These are phyloP conservation scores for Eremophila alpestris DNA, from an alignment of 2,797 vertebrate species.

Conservation along the genomic window DNA sequence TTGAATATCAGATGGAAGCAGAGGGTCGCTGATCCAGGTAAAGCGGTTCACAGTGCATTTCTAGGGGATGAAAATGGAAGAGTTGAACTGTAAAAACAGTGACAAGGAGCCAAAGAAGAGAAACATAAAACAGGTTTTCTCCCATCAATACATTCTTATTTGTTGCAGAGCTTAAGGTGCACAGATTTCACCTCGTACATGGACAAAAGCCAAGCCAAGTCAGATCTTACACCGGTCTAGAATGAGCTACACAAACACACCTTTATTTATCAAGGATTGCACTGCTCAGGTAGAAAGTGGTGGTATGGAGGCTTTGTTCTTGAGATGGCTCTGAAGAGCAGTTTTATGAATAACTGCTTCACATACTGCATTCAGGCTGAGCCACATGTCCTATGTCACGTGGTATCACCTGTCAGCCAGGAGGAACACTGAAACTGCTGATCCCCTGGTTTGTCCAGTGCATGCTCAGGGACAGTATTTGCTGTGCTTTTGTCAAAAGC, in stretches of 20 bases:
- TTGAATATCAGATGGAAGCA: neutral
- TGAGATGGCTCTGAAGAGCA: neutral
- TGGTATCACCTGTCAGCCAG: slow-evolving; percentile 44
- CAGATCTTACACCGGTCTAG: neutral
- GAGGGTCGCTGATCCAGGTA: neutral
- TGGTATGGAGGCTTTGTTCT: neutral
- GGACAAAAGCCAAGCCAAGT: neutral
- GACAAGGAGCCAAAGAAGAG: neutral
- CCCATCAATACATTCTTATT: neutral
- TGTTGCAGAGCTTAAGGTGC: rapidly evolving
- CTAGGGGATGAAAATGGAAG: neutral
- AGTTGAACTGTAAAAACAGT: neutral
- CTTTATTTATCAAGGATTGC: neutral
- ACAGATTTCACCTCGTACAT: neutral
- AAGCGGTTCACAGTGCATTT: neutral
- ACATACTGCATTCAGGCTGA: neutral
- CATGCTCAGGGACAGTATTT: neutral
- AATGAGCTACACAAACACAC: neutral
- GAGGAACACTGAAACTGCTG: neutral
- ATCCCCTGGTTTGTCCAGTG: neutral
- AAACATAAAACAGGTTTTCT: neutral
- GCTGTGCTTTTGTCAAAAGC: neutral
- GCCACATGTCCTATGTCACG: rapidly evolving
- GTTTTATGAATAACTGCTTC: neutral
- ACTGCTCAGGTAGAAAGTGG: neutral